Base-by-base conservation (phyloP, 2,888 invertebrate genomes). In the Clistopyga incitator region DNA sequence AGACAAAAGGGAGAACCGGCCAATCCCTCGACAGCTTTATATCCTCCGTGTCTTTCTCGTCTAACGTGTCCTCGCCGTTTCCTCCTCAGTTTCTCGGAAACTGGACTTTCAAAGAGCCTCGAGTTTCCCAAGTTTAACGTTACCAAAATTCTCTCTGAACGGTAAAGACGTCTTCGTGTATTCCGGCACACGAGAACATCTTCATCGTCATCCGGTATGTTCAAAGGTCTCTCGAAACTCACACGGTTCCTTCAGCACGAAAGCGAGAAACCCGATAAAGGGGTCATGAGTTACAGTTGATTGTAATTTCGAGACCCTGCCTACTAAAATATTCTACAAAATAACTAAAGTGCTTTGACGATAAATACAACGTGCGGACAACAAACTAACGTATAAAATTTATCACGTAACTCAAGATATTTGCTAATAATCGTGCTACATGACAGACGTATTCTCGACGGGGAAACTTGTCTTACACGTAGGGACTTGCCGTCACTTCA, bases 401-500 rank as follows among this genome's bases (percentile, higher is more conserved):
- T 2, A 61, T 34, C 8, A n/a, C 10, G 61, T 34, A 34, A 29
- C 1, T 8, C 10, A 29, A 18, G 34, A 6, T 61, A n/a, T 18
- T 34, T 38, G 61, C 18, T 34, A 38, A 61, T 61, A 34, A 61
- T 18, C 34, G 34, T 1, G 61, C 61, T 34, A 34, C 15, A 18
- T 34, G 34, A 61, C 34, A 65, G 67, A 52, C 50, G 59, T 67
- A 83, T 71, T 61, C 65, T 52, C 42, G 47, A 67, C 56, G 18
- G 42, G 45, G 50, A 71, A 79, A 65, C 59, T 79, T 72, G 71
- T 34, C 18, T 6, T n/a, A 67, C 34, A 45, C 47, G 15, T n/a
- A 59, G 42, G 54, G 52, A 83, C 68, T 52, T 68, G 15, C 56
- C 15, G 77, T 67, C 61, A 72, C 67, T 52, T 56, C 52, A 72